Evolutionary conservation across 2,888 invertebrate species (phyloP).

Genomic region (Mechanitis messenoides): DNA sequence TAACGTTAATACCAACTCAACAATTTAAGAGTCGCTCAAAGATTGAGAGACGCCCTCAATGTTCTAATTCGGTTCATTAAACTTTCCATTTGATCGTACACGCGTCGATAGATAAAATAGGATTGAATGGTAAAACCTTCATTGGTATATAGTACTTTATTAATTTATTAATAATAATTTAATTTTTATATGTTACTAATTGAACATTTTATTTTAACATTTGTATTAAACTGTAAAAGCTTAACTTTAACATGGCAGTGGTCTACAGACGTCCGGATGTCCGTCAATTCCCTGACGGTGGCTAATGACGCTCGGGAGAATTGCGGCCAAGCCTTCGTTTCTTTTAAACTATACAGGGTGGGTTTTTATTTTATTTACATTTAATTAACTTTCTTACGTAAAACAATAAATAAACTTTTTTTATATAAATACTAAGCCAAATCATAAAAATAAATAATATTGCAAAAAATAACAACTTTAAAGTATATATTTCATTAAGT

Average conservation of each 20-base stretch:
- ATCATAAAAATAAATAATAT: too few relatives aligned
- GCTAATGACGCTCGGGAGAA: slow-evolving; percentile 11
- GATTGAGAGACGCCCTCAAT: not conserved
- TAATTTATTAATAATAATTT: too few relatives aligned
- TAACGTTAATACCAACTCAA: not conserved
- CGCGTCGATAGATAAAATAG: slow-evolving; percentile 15
- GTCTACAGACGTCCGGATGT: not conserved
- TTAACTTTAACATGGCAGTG: too few relatives aligned
- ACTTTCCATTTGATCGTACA: slow-evolving; percentile 15
- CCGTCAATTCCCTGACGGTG: slow-evolving; percentile 11
- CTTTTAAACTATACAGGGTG: slow-evolving; percentile 5
- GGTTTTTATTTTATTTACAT: not conserved
- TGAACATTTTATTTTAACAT: too few relatives aligned
- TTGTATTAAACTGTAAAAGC: too few relatives aligned
- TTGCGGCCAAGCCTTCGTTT: slow-evolving; percentile 7
- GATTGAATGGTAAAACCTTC: not conserved
- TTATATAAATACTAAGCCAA: too few relatives aligned
- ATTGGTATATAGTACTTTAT: too few relatives aligned
- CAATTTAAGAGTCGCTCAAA: not conserved
- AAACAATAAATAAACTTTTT: too few relatives aligned
- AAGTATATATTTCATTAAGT: too few relatives aligned
- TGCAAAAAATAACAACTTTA: too few relatives aligned
- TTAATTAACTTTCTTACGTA: too few relatives aligned
- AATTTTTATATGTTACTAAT: too few relatives aligned
- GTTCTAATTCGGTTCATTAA: slow-evolving; percentile 10